Base-by-base conservation (phyloP, 2,888 invertebrate species). In the Drosophila dives region DNA sequence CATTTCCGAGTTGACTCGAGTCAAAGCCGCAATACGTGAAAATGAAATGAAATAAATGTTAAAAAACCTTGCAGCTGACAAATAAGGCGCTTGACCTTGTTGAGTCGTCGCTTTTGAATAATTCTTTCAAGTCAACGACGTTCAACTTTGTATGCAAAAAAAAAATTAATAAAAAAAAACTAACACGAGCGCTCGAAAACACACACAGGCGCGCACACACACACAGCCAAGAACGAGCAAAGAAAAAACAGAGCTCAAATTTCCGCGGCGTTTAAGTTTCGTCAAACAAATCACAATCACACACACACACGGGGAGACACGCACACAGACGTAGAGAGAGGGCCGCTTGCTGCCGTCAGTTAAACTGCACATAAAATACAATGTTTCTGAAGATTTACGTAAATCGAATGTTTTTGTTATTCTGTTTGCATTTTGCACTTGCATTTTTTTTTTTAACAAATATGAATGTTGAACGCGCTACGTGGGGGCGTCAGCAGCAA, bases 11-110 rank as follows among this genome's bases (percentile, higher is more conserved):
- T 74, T 56, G 42, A 29, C 42, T 42, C 64, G 58, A 62, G 34
- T 61, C 34, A 34, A 54, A 62, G 34, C 61, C 26, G 32, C 15
- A 71, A 45, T 64, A 64, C 70, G 60, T 45, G 67, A 79, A 79
- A 81, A 81, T 86, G 45, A 4, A 45, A 77, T 81, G 53, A 79
- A 64, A 83, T 79, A 72, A 76, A 85, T 75, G 55, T 75, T 70
- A 80, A 80, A 74, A 74, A 80, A 75, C 74, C 81, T 80, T 79
- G 80, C 64, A 33, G 77, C 64, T 72, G 65, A 75, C 86, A 71
- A 81, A 89, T 87, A 87, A 83, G 89, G 86, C 80, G 83, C 64
- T 71, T 77, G 87, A 87, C 89, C 89, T 89, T 89, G 89, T 87
- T 85, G 76, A 77, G 77, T 74, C 77, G 73, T 74, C 64, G 75